phyloP scores from a whole-genome alignment of 2,888 invertebrate species.

The Laothoe populi region DNA sequence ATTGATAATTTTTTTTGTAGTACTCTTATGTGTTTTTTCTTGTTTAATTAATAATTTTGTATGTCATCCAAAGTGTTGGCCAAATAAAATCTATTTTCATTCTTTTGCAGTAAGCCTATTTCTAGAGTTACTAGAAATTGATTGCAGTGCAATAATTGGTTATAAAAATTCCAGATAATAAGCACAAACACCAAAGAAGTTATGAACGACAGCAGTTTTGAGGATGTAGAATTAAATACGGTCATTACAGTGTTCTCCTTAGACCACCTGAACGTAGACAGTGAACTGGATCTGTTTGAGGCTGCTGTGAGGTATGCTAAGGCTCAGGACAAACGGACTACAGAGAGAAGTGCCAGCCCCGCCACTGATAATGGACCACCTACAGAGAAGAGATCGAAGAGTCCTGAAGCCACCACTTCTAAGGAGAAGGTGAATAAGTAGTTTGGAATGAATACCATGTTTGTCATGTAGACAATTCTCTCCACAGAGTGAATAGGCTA shows the following conservation, averaged over 20 bases:
- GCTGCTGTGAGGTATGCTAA: slow-evolving; percentile 86
- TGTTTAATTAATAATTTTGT: no score
- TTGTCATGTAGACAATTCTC: no score
- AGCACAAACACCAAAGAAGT: slow-evolving; percentile 91
- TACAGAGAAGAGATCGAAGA: slow-evolving; percentile 58
- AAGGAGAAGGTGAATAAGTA: slow-evolving; percentile 48
- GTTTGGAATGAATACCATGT: no score
- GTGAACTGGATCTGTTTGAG: slow-evolving; percentile 91
- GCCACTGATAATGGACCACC: slow-evolving; percentile 55
- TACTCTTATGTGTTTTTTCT: no score
- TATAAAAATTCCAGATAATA: slow-evolving; percentile 89
- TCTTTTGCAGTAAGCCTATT: no score
- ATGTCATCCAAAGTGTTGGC: no score
- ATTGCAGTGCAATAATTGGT: no score
- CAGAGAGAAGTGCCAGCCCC: slow-evolving; percentile 63
- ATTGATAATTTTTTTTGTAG: no score
- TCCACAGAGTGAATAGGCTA: no score
- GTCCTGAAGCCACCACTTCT: slow-evolving; percentile 71
- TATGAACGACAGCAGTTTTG: slow-evolving; percentile 89
- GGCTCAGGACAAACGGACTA: slow-evolving; percentile 62
- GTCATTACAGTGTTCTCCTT: slow-evolving; percentile 90
- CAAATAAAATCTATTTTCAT: no score
- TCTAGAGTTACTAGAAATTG: no score
- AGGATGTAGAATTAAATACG: slow-evolving; percentile 90
- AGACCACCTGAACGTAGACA: slow-evolving; percentile 89